Base-by-base conservation (phyloP, 2,113 vertebrate genomes). In the Pao palembangensis region DNA sequence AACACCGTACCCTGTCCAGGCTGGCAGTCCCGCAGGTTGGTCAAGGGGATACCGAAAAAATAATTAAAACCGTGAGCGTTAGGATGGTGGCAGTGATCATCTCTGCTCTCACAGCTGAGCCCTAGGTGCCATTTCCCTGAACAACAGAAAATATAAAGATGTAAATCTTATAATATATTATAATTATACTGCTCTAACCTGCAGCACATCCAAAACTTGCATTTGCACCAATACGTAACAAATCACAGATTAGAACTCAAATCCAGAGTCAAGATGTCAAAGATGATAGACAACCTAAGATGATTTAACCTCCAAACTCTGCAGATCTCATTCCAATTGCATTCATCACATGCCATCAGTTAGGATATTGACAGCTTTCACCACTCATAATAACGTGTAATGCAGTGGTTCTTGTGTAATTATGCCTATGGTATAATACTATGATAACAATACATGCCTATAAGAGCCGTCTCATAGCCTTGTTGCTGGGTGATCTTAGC, bases 71-170 rank as follows among this genome's bases (percentile, higher is more conserved):
- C 95, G 11, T 96, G 94, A 15, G 10, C 76, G 15, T 70, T 73
- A 0, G 95, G 95, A 75, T 96, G 95, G 86, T 98, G 95, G 69
- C 94, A 98, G 81, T 94, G 93, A 72, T 98, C 95, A 0, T 74
- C 54, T 0, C n/a, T 87, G 72, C 68, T 86, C 61, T 92, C 64
- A 67, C 95, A 96, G 86, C 88, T 94, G 5, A 94, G 79, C 0
- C 95, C 95, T 0, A 95, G 90, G 84, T 96, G 95, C 95, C 95
- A 96, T 72, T 96, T 96, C 18, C 94, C 94, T 90, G 71, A 21
- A 11, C 38, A 43, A 42, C 4, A 14, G n/a, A 15, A 1, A 20
- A 54, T 8, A 31, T 2, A 34, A 15, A 17, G 23, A 3, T 16
- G 17, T 50, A 11, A 50, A 50, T 10, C 48, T 47, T 38, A 1